phyloP scores from a whole-genome alignment of 2,888 invertebrate species.

The Ochlodes sylvanus region DNA sequence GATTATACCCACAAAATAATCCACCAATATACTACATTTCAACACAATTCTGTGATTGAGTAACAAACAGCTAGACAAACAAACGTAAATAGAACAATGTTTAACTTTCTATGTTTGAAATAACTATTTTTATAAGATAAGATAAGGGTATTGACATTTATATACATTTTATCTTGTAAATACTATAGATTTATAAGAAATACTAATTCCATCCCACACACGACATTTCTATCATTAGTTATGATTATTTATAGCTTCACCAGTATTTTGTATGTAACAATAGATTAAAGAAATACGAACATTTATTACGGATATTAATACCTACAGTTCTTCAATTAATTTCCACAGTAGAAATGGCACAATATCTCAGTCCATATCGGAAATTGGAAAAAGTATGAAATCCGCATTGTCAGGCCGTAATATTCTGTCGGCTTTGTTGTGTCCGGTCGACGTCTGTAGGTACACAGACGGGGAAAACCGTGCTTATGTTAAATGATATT shows the following conservation, averaged over 20 bases:
- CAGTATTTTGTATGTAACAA: not conserved
- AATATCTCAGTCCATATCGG: constrained; percentile 18
- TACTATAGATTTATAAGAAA: too few species aligned
- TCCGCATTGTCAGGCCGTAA: not conserved
- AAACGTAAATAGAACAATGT: too few species aligned
- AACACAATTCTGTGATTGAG: too few species aligned
- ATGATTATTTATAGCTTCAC: not conserved
- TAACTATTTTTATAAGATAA: too few species aligned
- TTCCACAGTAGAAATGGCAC: constrained; percentile 9
- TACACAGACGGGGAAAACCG: not conserved
- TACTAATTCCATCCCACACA: too few species aligned
- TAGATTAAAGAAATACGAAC: constrained; percentile 2
- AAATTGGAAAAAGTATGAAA: constrained; percentile 24
- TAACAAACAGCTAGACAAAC: too few species aligned
- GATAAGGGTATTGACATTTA: too few species aligned
- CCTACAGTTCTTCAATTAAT: constrained; percentile 8
- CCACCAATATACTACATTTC: too few species aligned
- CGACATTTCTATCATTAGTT: too few species aligned
- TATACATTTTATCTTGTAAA: too few species aligned
- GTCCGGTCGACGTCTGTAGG: not conserved
- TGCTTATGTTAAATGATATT: not conserved
- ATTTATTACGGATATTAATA: constrained; percentile 10
- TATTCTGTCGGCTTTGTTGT: constrained; percentile 21
- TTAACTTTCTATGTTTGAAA: too few species aligned
- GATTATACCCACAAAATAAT: too few species aligned